phyloP scores from a whole-genome alignment of 92 coral and sea anemone genomes.

The Plumapathes pennacea region DNA sequence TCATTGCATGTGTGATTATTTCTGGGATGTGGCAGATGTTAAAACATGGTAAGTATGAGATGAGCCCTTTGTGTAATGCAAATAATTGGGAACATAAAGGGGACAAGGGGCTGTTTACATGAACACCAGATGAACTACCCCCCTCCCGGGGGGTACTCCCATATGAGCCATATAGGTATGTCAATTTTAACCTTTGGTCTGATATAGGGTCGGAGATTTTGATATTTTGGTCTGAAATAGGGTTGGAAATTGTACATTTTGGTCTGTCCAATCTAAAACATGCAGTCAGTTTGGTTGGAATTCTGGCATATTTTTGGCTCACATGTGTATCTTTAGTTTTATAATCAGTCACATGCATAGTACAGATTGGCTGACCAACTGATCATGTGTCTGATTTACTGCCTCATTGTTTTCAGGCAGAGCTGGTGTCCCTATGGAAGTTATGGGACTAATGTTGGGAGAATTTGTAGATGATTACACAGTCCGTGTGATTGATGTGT shows the following conservation, averaged over 20 bases:
- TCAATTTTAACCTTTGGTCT: no score
- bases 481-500: conserved; percentile 95
- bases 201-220: no score
- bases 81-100: no score
- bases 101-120: no score
- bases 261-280: no score
- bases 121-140: no score
- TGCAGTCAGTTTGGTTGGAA: not conserved
- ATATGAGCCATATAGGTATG: no score
- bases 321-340: not conserved
- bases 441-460: conserved; percentile 98
- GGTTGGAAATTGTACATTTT: no score
- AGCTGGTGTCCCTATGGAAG: conserved; percentile 99
- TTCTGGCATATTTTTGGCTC: not conserved
- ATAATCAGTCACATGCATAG: not conserved
- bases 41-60: conserved; percentile 98
- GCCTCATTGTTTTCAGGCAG: conserved; percentile 58
- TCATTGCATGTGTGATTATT: conserved; percentile 3
- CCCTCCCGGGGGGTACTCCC: no score
- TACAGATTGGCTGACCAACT: no score
- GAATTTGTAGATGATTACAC: conserved; percentile 99
- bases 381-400: not conserved
- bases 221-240: no score
- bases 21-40: conserved; percentile 60
- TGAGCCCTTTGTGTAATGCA: no score